A percentile compares a stretch with the other conserved stretches of the same genome.
Conservation (phyloP, 2,888 invertebrate species). For the Polydrusus pterygomalis region DNA sequence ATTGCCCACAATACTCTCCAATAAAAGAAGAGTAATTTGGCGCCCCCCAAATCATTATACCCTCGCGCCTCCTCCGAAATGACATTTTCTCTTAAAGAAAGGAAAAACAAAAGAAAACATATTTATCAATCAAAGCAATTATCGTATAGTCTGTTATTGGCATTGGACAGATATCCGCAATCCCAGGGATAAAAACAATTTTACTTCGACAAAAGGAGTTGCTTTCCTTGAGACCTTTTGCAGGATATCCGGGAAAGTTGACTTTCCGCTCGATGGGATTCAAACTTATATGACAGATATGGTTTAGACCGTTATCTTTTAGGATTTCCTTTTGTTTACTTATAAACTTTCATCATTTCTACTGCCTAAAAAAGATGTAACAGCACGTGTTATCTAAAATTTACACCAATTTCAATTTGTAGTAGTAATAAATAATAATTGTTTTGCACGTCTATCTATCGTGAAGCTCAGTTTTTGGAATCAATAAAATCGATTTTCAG, state of each 20-base stretch:
- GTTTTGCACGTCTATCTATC: no score
- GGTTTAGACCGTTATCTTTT: constrained; percentile 17
- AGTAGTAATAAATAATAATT: no score
- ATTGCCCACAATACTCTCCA: no score
- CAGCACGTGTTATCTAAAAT: no score
- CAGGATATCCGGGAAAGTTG: constrained; percentile 54
- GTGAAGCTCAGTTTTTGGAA: no score
- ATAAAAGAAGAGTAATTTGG: no score
- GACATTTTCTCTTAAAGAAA: background rate
- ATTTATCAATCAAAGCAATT: constrained; percentile 39
- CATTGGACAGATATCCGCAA: constrained; percentile 49
- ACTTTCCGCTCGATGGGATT: constrained; percentile 50
- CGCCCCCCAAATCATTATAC: no score
- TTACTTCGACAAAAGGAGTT: constrained; percentile 52
- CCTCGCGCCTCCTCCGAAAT: no score
- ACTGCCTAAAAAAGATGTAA: background rate
- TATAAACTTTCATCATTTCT: constrained; percentile 15
- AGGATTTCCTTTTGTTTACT: constrained; percentile 14
- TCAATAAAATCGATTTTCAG: no score
- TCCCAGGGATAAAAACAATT: constrained; percentile 56
- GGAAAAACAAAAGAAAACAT: constrained; percentile 26
- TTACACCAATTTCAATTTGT: no score
- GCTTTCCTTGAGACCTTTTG: constrained; percentile 46
- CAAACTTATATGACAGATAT: constrained; percentile 30
- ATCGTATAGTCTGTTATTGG: constrained; percentile 48